Evolutionary conservation across 2,113 vertebrate genomes (phyloP).

Genomic region (Gallinago paraguaiae): DNA sequence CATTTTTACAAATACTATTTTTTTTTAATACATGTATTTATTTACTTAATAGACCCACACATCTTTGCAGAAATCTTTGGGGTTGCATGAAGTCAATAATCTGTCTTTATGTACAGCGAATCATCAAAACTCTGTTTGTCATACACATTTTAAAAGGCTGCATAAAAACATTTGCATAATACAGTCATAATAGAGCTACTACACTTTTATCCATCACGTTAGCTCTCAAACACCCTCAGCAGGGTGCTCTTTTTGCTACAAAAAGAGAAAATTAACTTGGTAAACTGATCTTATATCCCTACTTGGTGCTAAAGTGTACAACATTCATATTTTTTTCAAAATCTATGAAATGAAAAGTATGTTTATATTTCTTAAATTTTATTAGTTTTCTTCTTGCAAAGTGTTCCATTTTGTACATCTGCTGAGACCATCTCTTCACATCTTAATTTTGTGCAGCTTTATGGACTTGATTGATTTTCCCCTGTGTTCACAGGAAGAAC

Average conservation of each 20-base stretch:
- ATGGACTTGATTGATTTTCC: neutral
- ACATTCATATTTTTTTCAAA: neutral
- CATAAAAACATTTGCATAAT: conserved; percentile 52
- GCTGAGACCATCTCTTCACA: neutral
- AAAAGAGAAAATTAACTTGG: conserved; percentile 32
- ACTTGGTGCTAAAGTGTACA: neutral
- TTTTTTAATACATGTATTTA: neutral
- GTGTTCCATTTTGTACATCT: neutral
- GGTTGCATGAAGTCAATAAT: neutral
- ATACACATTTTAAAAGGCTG: neutral
- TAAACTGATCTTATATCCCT: neutral
- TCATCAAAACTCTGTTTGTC: conserved; percentile 14
- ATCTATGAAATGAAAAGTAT: neutral
- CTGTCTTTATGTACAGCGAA: neutral
- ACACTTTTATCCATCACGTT: conserved; percentile 5
- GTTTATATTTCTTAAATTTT: neutral
- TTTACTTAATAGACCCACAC: neutral
- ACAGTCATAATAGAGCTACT: neutral
- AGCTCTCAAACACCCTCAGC: conserved; percentile 31
- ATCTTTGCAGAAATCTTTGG: neutral
- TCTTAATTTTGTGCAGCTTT: neutral
- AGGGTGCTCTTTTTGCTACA: neutral
- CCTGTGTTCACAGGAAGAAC: neutral
- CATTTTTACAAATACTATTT: neutral
- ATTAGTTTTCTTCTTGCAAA: neutral